Conservation (phyloP, 2,888 invertebrate genomes). For the Torymus texanus region DNA sequence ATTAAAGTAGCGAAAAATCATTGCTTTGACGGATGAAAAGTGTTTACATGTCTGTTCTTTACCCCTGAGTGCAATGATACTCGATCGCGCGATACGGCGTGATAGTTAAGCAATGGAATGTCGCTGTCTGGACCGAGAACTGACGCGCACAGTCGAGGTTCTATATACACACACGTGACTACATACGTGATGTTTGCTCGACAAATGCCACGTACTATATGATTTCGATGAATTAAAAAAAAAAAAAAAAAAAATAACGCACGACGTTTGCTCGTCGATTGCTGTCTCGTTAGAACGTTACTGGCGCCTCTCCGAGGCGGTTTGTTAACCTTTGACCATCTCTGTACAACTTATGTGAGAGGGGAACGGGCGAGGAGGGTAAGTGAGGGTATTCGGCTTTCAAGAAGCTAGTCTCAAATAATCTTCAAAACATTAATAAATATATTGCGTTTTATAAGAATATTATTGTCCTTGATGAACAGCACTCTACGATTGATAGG, state of each 20-base stretch:
- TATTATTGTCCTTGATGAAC: no score
- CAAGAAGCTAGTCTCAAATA: no score
- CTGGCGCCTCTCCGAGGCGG: slow-evolving; percentile 60
- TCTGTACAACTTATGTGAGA: slow-evolving; percentile 20
- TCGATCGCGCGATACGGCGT: no score
- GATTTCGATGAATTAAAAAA: slow-evolving; percentile 12
- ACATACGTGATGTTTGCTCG: not conserved
- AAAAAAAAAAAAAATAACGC: no score
- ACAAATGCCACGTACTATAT: not conserved
- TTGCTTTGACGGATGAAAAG: no score
- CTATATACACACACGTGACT: not conserved
- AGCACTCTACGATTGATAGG: no score
- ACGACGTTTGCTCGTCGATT: slow-evolving; percentile 48
- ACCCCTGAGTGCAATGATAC: not conserved
- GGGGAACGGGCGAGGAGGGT: no score
- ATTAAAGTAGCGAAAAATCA: no score
- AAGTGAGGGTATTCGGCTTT: no score
- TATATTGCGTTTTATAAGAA: no score
- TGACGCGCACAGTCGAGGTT: not conserved
- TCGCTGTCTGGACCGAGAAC: not conserved
- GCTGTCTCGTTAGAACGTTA: slow-evolving; percentile 45
- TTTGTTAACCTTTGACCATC: slow-evolving; percentile 61
- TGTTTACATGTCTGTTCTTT: not conserved
- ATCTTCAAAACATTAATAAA: no score
- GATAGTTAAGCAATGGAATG: no score